Evolutionary conservation across 2,888 invertebrate species (phyloP).

Genomic region (Pachycephus smyrnensis): DNA sequence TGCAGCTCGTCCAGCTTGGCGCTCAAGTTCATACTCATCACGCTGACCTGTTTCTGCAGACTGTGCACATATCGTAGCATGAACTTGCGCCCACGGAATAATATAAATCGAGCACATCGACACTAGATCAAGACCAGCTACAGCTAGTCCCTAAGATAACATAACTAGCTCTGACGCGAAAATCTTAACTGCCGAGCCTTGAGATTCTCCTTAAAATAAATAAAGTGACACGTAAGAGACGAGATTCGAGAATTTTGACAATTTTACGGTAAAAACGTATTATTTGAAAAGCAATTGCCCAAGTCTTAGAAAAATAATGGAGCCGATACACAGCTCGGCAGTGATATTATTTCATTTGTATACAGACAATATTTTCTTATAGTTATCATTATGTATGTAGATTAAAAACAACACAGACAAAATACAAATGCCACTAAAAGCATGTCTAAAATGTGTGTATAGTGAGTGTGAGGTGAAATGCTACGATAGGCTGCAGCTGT

Average conservation of each 20-base stretch:
- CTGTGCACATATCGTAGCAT: conserved; percentile 68
- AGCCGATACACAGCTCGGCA: conserved; percentile 38
- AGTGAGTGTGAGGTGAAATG: conserved; percentile 46
- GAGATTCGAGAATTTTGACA: background rate
- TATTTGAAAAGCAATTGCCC: background rate
- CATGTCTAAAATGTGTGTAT: conserved; percentile 56
- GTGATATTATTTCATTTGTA: conserved; percentile 16
- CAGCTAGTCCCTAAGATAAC: conserved; percentile 40
- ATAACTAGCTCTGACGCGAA: conserved; percentile 37
- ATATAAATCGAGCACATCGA: conserved; percentile 26
- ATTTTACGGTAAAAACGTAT: background rate
- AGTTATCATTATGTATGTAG: conserved; percentile 15
- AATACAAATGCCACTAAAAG: conserved; percentile 64
- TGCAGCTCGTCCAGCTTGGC: conserved; percentile 95
- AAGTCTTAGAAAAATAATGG: background rate
- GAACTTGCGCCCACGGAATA: conserved; percentile 7
- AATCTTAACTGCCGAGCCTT: conserved; percentile 43
- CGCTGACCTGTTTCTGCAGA: conserved; percentile 97
- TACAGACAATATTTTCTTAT: background rate
- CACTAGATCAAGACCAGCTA: conserved; percentile 48
- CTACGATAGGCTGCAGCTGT: conserved; percentile 5
- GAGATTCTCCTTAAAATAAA: background rate
- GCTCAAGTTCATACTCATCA: conserved; percentile 96
- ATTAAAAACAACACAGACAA: conserved; percentile 49
- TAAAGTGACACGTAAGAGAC: background rate